Evolutionary conservation across 37 sponge, comb jelly and placozoan species (phyloP).

Genomic region (Beroe forskalii): DNA sequence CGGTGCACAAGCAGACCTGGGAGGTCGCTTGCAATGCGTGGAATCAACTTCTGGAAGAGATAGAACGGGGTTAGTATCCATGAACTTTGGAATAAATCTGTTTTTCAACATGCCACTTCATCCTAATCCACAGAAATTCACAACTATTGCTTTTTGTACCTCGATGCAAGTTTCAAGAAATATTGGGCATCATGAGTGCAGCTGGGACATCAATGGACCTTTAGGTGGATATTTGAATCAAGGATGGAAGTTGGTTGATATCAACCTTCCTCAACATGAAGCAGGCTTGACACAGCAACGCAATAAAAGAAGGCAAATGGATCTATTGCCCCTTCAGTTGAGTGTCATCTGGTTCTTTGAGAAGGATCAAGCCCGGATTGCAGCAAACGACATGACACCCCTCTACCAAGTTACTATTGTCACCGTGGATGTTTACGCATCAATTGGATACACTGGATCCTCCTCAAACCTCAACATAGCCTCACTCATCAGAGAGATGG

Average conservation of each 20-base stretch:
- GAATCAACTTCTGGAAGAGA: background rate
- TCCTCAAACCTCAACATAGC: background rate
- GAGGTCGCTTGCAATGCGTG: background rate
- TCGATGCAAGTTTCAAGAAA: background rate
- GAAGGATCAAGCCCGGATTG: background rate
- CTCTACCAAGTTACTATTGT: background rate
- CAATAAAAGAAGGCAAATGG: background rate
- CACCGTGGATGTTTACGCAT: background rate
- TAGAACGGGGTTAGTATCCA: background rate
- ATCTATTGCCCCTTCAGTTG: background rate
- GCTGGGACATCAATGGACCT: background rate
- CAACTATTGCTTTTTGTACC: background rate
- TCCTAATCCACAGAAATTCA: background rate
- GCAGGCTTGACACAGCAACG: no score
- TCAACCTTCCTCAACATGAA: background rate
- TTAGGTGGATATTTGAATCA: background rate
- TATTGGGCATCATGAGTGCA: background rate
- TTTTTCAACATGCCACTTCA: background rate
- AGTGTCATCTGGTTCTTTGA: background rate
- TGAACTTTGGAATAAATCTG: background rate
- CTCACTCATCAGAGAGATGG: background rate
- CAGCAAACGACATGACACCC: background rate
- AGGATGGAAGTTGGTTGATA: background rate
- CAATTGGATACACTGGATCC: background rate
- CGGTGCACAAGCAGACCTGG: background rate